Evolutionary conservation across 1,140 invertebrate species (phyloP), one percentile per base, ranked within the genome.

Genomic region (Drosophila albomicans): DNA sequence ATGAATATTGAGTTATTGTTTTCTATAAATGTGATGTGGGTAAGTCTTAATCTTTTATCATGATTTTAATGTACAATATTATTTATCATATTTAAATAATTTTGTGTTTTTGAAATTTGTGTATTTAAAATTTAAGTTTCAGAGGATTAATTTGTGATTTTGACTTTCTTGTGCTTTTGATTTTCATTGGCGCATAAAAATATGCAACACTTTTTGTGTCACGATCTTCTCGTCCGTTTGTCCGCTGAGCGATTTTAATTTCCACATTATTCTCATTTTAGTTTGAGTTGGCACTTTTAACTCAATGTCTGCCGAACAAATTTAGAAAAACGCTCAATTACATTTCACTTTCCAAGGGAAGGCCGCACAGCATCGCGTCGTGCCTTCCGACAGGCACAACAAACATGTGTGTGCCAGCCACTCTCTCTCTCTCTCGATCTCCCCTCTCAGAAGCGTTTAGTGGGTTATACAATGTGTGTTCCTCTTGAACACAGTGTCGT

Each of bases 301-400:
- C 77, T 87, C 84, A 87, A 80, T 77, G 77, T 57, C 46, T 56
- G 20, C 3, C 3, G 67, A 59, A 88, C 67, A 69, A 68, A 88
- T 87, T 78, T 84, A 88, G 85, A 88, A 89, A 64, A 59, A 57
- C 77, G 54, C 84, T 87, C 84, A 87, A 87, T 78, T 88, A 80
- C 84, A 87, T 88, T 87, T 87, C 78, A 80, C 84, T 87, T 87
- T 87, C 80, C 77, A 88, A 88, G 84, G 85, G 85, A 88, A 87
- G 84, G 77, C 78, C 78, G 68, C 72, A 65, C 82, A 77, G 45
- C 75, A 74, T 59, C 20, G 35, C 35, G 10, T 6, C 30, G 30
- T 43, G 46, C 32, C n/a, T 15, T 32, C 5, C 6, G 30, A 15
- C 48, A 25, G 7, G 46, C 66, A 38, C 10, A 32, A 62, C 48